Base-by-base conservation (phyloP, 2,888 invertebrate species). In the Aleiodes testaceus region DNA sequence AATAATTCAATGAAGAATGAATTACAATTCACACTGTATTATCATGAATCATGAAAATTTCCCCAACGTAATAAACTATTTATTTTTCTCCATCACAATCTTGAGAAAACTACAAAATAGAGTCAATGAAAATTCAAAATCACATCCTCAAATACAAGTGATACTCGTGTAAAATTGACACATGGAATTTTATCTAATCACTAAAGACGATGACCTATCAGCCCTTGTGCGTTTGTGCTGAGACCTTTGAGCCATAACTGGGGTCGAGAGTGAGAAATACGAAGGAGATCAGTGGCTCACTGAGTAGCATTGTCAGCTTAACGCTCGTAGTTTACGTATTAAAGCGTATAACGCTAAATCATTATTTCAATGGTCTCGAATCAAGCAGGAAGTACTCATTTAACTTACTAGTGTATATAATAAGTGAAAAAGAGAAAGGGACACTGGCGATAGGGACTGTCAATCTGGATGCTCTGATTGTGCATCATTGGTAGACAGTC, bases 361-460 rank as follows among this genome's bases (percentile, higher is more conserved):
- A 84, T 82, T 84, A 81, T 80, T 79, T 77, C 77, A 78, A 77
- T 74, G 78, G 74, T 75, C 77, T 77, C 76, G 77, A 72, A 74
- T 76, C 75, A 77, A 78, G 79, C 84, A 85, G 85, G 85, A 85
- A 85, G 80, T 80, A 80, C 84, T 85, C 83, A 82, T 78, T 85
- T 85, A 85, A 81, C 77, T 70, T 73, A 73, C 70, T 47, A 68
- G 67, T 70, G 61, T 67, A 70, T 72, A 70, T 36, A 63, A 71
- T 66, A 61, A 66, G 69, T 64, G 65, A 71, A 44, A 66, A 66
- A 53, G 47, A 59, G 45, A 49, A 44, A 66, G 61, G 44, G 20
- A 64, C 66, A 64, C 63, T 75, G 64, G 72, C 66, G 16, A 44
- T 68, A 52, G 47, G 26, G 14, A 66, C 50, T 70, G 53, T 18